Evolutionary conservation across 1,140 invertebrate species (phyloP), one percentile per base, ranked within the genome.

Genomic region (Odontomachus brunneus): DNA sequence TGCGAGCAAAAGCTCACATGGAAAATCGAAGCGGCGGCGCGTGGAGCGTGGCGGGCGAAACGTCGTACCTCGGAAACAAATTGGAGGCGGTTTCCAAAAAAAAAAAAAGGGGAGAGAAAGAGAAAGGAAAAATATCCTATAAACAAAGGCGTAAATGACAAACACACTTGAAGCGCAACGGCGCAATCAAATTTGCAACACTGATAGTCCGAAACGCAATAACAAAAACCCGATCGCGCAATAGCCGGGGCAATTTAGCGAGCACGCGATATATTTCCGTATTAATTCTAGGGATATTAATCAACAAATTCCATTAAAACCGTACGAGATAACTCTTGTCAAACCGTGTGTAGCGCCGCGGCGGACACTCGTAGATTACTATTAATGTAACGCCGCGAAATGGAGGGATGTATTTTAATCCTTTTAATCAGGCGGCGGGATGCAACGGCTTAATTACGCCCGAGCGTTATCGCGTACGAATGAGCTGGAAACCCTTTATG

Each of bases 211-310:
- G 74, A 66, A 44, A 66, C 33, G 74, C 4, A 80, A 80, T 80
- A 80, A 80, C 75, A 80, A 80, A 80, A 80, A 69, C 75, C 44
- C 75, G 63, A 78, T 78, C 75, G 63, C 19, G 75, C 65, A 78
- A 78, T 69, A 78, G 75, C 65, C 38, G 63, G 33, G 24, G 65
- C 75, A 80, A 80, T 80, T 80, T 80, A 80, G 63, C 49, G 12
- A 53, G 22, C 12, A 7, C 65, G 63, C 63, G 59, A 44, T 81
- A 44, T 81, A 55, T 81, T 60, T n/a, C 62, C 12, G 51, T 80
- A 80, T 71, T 74, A 74, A 57, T 83, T 63, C 80, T 75, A 63
- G 71, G 85, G 63, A 87, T 83, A 86, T 86, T 87, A 87, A 86
- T 71, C 72, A 82, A 72, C 85, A 87, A 86, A 87, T 83, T 82